Base-by-base conservation (phyloP, 1,140 invertebrate species). In the Aethina tumida region DNA sequence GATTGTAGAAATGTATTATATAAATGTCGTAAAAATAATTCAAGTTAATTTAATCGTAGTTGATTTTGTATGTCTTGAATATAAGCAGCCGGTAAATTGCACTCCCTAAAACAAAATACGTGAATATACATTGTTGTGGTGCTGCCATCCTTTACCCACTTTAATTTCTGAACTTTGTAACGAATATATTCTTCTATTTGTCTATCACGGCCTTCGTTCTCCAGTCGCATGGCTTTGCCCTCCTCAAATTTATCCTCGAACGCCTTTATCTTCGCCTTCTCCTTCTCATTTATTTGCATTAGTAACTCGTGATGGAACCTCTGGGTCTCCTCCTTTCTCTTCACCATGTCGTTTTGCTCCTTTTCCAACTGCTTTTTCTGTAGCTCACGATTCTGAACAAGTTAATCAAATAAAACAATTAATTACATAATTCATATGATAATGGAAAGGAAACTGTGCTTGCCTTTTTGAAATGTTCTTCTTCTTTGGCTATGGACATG, bases 241-340 rank as follows among this genome's bases (percentile, higher is more conserved):
- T 81, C 78, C 43, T 77, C 70, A 49, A 73, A 74, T 25, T 69
- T 67, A 47, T 68, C 71, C 48, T 76, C 69, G 5, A 75, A 64
- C 0, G 66, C 43, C 9, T 72, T 64, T 4, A 76, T 74, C 56
- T 68, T 68, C 42, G 77, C 67, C 14, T 64, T 64, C 54, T 81
- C 77, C 46, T 79, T 81, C 35, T 78, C 70, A 51, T 79, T 75
- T 13, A 83, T 77, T 60, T 81, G 68, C 43, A 67, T 70, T 49
- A 75, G 63, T 2, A 71, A 65, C 36, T 65, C 66, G 26, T 66
- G 63, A 5, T 68, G 55, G 35, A 71, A 67, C 17, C 57, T 43
- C 22, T 65, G 60, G 6, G 58, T 61, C 4, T 64, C 60, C 17
- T 66, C 62, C 19, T 59, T 63, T 35, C 62, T 62, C 32, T 65